Evolutionary conservation across 2,888 invertebrate genomes (phyloP).

Genomic region (Iselma pallidipennis): DNA sequence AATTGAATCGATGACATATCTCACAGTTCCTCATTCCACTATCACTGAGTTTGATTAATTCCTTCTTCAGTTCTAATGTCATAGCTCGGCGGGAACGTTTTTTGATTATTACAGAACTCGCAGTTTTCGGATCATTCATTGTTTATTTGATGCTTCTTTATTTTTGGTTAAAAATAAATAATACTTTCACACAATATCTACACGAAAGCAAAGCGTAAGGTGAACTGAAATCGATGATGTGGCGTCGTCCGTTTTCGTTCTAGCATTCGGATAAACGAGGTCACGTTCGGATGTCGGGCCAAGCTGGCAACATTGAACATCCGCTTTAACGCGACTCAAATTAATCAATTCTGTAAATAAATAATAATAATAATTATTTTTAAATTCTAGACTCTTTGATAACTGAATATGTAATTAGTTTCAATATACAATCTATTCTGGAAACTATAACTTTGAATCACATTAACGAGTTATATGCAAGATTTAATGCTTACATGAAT

Average conservation of each 20-base stretch:
- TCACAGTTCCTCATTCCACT: neutral
- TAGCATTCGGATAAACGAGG: neutral
- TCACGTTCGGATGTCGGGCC: neutral
- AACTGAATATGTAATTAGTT: too few relatives aligned
- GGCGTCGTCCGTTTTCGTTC: neutral
- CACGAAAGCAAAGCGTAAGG: neutral
- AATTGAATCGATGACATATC: neutral
- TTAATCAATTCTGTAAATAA: too few relatives aligned
- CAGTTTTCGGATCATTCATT: too few relatives aligned
- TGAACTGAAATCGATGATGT: constrained; percentile 1
- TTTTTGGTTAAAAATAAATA: too few relatives aligned
- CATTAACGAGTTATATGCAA: neutral
- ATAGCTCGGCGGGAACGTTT: neutral
- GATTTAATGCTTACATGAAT: neutral
- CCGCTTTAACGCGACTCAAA: neutral
- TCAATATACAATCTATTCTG: too few relatives aligned
- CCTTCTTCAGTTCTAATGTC: neutral
- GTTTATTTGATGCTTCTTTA: too few relatives aligned
- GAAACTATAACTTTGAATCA: too few relatives aligned
- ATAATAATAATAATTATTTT: too few relatives aligned
- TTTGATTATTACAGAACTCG: neutral
- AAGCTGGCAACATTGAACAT: neutral
- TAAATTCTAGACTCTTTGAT: too few relatives aligned
- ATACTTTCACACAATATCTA: too few relatives aligned
- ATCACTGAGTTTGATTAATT: neutral